Evolutionary conservation across 2,113 vertebrate species (phyloP).

Genomic region (Sphyrna mokarran): DNA sequence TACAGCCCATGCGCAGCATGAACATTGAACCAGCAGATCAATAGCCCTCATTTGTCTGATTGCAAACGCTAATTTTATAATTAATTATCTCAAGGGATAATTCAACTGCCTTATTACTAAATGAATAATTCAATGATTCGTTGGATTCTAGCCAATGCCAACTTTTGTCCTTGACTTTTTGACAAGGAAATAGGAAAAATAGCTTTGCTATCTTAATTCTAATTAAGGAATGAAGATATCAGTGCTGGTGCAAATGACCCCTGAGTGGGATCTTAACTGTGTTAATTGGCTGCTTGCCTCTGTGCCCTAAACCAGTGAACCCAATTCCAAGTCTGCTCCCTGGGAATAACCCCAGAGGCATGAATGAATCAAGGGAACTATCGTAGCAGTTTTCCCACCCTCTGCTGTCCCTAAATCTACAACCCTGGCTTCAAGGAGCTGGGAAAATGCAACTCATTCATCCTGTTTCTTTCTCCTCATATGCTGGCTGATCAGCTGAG

Average conservation of each 20-base stretch:
- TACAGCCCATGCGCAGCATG: not conserved
- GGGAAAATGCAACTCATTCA: too few species aligned
- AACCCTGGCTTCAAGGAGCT: too few species aligned
- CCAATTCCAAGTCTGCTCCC: not conserved
- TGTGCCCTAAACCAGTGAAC: not conserved
- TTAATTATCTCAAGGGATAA: not conserved
- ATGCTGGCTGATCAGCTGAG: too few species aligned
- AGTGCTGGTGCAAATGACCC: not conserved
- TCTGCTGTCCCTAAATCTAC: too few species aligned
- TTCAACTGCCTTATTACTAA: not conserved
- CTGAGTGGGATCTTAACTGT: too few species aligned
- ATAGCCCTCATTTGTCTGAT: not conserved
- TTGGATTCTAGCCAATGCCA: not conserved
- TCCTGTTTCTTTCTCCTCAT: too few species aligned
- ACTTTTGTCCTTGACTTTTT: not conserved
- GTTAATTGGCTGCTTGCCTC: not conserved
- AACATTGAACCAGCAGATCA: not conserved
- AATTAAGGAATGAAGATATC: not conserved
- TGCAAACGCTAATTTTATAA: conserved; percentile 21
- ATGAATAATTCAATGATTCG: not conserved
- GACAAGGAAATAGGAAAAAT: not conserved
- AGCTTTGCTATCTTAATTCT: not conserved
- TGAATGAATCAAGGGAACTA: too few species aligned
- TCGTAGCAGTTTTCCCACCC: too few species aligned
- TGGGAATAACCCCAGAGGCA: not conserved